A percentile compares a stretch with the other conserved stretches of the same genome.
phyloP scores from a whole-genome alignment of 2,888 invertebrate species.

The Drosophila leonis region DNA sequence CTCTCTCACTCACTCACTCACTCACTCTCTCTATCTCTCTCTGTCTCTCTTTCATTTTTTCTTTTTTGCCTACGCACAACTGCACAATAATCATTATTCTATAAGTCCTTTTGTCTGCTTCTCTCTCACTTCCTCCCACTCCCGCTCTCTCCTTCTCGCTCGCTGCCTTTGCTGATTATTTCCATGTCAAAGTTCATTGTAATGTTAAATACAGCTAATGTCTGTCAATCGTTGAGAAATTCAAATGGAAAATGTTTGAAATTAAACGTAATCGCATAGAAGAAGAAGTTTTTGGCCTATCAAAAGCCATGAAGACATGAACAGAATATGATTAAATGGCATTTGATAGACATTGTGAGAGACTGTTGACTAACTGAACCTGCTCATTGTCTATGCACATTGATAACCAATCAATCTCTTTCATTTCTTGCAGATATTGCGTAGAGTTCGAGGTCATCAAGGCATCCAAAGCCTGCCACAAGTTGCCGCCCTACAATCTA shows the following conservation, averaged over 20 bases:
- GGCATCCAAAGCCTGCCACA: conserved; percentile 92
- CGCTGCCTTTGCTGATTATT: conserved; percentile 17
- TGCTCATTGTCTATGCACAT: background rate
- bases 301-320: background rate
- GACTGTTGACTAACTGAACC: too few species aligned
- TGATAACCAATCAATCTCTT: background rate
- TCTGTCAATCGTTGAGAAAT: background rate
- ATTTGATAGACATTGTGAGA: background rate
- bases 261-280: background rate
- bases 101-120: background rate
- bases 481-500: conserved; percentile 90
- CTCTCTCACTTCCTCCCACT: background rate
- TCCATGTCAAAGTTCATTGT: conserved; percentile 21
- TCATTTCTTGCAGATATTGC: conserved; percentile 91
- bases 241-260: conserved; percentile 3
- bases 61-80: conserved; percentile 46
- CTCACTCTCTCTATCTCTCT: conserved; percentile 1
- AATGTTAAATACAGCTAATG: conserved; percentile 15
- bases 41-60: background rate
- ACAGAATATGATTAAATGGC: background rate
- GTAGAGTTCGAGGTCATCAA: conserved; percentile 94
- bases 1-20: background rate
- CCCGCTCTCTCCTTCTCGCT: background rate
- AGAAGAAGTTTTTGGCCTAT: background rate
- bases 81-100: conserved; percentile 63